These are phyloP conservation scores for Metridium senile DNA, from an alignment of 92 coral and sea anemone species.

Conservation along the genomic window DNA sequence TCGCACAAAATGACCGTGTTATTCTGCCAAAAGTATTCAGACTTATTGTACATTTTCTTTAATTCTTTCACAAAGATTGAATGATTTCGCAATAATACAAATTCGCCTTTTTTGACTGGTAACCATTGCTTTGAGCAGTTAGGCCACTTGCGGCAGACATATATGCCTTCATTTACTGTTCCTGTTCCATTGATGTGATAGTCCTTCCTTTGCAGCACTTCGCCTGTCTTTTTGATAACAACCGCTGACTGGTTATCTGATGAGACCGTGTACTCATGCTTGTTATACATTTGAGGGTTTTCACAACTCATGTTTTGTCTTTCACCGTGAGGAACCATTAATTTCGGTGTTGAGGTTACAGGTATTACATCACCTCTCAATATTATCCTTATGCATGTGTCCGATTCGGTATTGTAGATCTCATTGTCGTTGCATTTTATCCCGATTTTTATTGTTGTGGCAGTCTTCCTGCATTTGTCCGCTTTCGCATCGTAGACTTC, in stretches of 20 bases:
- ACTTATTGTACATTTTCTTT: conserved; percentile 12
- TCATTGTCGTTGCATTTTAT: background rate
- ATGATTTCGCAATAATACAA: conserved; percentile 4
- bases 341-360: too few species aligned
- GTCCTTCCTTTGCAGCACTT: conserved; percentile 7
- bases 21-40: conserved; percentile 9
- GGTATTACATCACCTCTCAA: too few species aligned
- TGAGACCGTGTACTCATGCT: conserved; percentile 24
- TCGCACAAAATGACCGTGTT: conserved; percentile 26
- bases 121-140: conserved; percentile 43
- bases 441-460: too few species aligned
- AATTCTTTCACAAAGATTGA: conserved; percentile 34
- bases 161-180: background rate
- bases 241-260: conserved; percentile 37
- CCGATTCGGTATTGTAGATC: background rate
- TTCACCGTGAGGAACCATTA: background rate
- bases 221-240: conserved; percentile 32
- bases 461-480: background rate
- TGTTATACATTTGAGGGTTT: conserved; percentile 14
- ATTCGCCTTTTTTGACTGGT: conserved; percentile 15
- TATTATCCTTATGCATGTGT: too few species aligned
- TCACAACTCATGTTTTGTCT: conserved; percentile 7
- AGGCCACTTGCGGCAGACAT: conserved; percentile 9
- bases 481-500: background rate
- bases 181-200: conserved; percentile 21